Percentiles rank a stretch among this genome's conserved stretches.
Evolutionary conservation across 2,113 vertebrate species (phyloP).

Genomic region (Sakesphorus luctuosus): DNA sequence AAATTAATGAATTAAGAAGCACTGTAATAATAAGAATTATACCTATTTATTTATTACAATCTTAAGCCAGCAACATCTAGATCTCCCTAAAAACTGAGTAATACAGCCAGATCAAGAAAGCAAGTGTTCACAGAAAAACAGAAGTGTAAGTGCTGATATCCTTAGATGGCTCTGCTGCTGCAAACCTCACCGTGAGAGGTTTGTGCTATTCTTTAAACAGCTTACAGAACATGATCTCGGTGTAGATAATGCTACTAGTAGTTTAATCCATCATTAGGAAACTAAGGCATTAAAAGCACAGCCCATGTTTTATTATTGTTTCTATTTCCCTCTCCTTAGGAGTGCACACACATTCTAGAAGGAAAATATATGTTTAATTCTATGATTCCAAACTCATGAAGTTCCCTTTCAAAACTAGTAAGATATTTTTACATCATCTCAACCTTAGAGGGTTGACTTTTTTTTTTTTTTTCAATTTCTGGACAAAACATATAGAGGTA

Average conservation of each 20-base stretch:
- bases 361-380: neutral
- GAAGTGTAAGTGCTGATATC: neutral
- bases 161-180: slow-evolving; percentile 17
- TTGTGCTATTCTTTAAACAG: slow-evolving; percentile 9
- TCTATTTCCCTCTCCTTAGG: neutral
- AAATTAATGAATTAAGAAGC: neutral
- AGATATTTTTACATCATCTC: neutral
- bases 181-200: neutral
- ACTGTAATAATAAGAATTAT: neutral
- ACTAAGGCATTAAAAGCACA: neutral
- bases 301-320: rapidly evolving
- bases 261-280: neutral
- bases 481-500: neutral
- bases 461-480: neutral
- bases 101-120: neutral
- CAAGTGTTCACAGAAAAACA: neutral
- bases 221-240: neutral
- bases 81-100: neutral
- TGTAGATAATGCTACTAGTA: slow-evolving; percentile 3
- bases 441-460: neutral
- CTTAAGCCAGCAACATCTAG: neutral
- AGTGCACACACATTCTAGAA: neutral
- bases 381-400: neutral
- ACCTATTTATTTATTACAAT: neutral
- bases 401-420: neutral